These are phyloP conservation scores for Siphamia tubifer DNA, from an alignment of 2,113 vertebrate genomes.

Conservation along the genomic window DNA sequence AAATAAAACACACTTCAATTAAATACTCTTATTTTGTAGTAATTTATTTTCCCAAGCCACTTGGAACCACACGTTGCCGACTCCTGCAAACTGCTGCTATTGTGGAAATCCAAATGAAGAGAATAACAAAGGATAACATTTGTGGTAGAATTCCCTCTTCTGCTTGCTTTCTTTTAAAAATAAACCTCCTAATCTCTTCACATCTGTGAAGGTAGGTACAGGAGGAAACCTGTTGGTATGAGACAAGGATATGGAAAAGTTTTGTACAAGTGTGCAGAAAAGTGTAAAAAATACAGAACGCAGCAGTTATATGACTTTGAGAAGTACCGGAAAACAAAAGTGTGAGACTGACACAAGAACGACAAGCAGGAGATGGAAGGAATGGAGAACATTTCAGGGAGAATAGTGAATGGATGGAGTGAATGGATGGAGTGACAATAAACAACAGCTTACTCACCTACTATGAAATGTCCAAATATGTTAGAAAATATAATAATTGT, in stretches of 20 bases:
- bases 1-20: too few species aligned
- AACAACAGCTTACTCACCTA: not conserved
- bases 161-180: too few species aligned
- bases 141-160: too few species aligned
- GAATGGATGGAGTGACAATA: not conserved
- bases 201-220: not conserved
- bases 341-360: conserved; percentile 5
- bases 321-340: not conserved
- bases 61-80: too few species aligned
- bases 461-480: not conserved
- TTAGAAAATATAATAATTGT: not conserved
- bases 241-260: not conserved
- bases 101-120: too few species aligned
- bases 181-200: too few species aligned
- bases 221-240: not conserved
- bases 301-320: conserved; percentile 1
- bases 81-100: too few species aligned
- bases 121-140: too few species aligned
- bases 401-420: too few species aligned
- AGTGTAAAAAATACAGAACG: conserved; percentile 5
- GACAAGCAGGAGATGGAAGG: not conserved
- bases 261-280: not conserved
- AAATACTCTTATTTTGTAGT: too few species aligned
- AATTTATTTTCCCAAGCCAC: too few species aligned
- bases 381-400: not conserved